Conservation (phyloP, 2,113 vertebrate species). For the Nothobranchius furzeri region DNA sequence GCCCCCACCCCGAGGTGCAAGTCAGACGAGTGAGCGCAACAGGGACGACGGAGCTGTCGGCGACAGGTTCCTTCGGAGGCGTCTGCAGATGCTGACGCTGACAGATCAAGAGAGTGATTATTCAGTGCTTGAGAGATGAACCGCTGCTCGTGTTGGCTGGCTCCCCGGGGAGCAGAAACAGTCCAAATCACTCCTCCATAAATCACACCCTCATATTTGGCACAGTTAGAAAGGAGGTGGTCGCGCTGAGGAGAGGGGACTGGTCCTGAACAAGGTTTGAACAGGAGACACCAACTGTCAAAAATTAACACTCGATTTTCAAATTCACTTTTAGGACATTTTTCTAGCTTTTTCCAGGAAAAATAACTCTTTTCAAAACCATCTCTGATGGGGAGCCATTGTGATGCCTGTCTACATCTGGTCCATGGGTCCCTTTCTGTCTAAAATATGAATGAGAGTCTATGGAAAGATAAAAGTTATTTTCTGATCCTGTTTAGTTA, state of each 20-base stretch:
- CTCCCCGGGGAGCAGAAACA: constrained; percentile 60
- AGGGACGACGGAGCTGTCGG: constrained; percentile 53
- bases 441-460: no score
- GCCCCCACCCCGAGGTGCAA: constrained; percentile 30
- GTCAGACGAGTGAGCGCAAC: constrained; percentile 36
- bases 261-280: constrained; percentile 19
- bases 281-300: constrained; percentile 13
- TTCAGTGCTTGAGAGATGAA: constrained; percentile 70
- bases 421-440: no score
- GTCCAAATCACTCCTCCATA: constrained; percentile 71
- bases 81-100: constrained; percentile 64
- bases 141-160: constrained; percentile 66
- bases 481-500: no score
- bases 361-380: no score
- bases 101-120: constrained; percentile 69
- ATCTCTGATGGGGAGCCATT: no score
- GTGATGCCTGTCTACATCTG: no score
- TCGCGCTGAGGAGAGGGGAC: constrained; percentile 39
- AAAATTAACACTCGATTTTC: neutral
- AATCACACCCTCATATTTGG: constrained; percentile 53
- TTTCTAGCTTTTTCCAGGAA: no score
- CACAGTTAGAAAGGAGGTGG: constrained; percentile 46
- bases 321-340: neutral
- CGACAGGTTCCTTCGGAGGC: constrained; percentile 47
- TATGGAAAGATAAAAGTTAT: no score